Percentiles rank a stretch among this genome's conserved stretches.
These are phyloP conservation scores for Heliconius aoede DNA, from an alignment of 2,888 invertebrate species.

Conservation along the genomic window DNA sequence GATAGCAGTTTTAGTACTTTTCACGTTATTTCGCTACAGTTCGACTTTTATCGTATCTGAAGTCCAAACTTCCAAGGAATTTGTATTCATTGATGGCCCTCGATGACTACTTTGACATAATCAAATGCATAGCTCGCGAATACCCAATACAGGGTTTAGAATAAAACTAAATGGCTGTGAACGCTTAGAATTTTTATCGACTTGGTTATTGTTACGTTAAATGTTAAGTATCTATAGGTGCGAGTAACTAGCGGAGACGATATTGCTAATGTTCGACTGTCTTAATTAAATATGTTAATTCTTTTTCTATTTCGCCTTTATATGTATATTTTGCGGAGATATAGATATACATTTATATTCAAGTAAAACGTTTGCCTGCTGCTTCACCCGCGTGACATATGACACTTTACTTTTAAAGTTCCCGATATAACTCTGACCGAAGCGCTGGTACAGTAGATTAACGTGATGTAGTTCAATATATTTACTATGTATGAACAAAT, in stretches of 20 bases:
- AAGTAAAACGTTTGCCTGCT: no score
- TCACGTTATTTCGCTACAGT: constrained; percentile 53
- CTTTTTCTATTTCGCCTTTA: neutral
- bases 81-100: constrained; percentile 51
- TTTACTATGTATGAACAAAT: no score
- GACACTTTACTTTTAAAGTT: no score
- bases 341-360: no score
- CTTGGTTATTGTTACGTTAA: constrained; percentile 12
- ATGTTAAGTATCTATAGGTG: constrained; percentile 14
- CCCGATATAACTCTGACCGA: no score
- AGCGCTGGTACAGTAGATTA: no score
- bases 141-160: constrained; percentile 27
- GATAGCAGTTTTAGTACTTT: constrained; percentile 66
- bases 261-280: neutral
- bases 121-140: constrained; percentile 47
- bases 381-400: no score
- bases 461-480: no score
- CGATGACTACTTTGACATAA: constrained; percentile 48
- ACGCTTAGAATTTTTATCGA: constrained; percentile 28
- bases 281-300: constrained; percentile 6
- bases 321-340: no score
- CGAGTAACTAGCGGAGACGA: neutral
- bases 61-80: constrained; percentile 47
- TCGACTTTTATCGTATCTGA: constrained; percentile 54
- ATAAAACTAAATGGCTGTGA: constrained; percentile 29